Evolutionary conservation across 2,888 invertebrate genomes (phyloP).

Genomic region (Lordiphosa fenestrarum): DNA sequence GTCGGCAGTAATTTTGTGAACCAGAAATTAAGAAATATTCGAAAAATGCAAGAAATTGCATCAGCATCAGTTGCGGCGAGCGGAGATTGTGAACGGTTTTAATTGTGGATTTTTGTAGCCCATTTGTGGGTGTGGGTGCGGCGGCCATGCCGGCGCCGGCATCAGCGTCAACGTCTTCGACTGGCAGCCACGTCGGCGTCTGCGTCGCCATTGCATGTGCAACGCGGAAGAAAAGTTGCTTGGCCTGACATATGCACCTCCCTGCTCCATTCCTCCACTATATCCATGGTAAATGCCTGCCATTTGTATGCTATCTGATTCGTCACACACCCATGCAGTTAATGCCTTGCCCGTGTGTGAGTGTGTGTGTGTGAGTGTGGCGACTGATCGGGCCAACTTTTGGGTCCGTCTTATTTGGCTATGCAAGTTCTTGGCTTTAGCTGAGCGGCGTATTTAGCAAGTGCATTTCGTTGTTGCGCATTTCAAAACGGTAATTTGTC

Average conservation of each 20-base stretch:
- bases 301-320: conserved; percentile 69
- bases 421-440: conserved; percentile 53
- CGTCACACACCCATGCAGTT: conserved; percentile 33
- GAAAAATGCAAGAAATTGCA: conserved; percentile 72
- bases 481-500: conserved; percentile 71
- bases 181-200: conserved; percentile 12
- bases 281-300: conserved; percentile 47
- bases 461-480: conserved; percentile 44
- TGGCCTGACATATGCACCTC: conserved; percentile 30
- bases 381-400: conserved; percentile 26
- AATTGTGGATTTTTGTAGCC: conserved; percentile 65
- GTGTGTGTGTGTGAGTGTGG: conserved; percentile 10
- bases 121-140: conserved; percentile 73
- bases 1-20: conserved; percentile 48
- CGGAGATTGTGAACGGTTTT: conserved; percentile 57
- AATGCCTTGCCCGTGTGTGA: conserved; percentile 14
- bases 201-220: conserved; percentile 54
- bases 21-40: conserved; percentile 58
- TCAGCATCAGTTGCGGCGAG: conserved; percentile 35
- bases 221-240: conserved; percentile 74
- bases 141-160: conserved; percentile 20
- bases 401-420: conserved; percentile 44
- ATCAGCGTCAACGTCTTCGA: conserved; percentile 9
- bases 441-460: conserved; percentile 52
- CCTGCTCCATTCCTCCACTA: conserved; percentile 4